Percentiles rank a stretch among this genome's conserved stretches.
These are phyloP conservation scores for Melipona beecheii DNA, from an alignment of 2,888 invertebrate species.

Conservation along the genomic window DNA sequence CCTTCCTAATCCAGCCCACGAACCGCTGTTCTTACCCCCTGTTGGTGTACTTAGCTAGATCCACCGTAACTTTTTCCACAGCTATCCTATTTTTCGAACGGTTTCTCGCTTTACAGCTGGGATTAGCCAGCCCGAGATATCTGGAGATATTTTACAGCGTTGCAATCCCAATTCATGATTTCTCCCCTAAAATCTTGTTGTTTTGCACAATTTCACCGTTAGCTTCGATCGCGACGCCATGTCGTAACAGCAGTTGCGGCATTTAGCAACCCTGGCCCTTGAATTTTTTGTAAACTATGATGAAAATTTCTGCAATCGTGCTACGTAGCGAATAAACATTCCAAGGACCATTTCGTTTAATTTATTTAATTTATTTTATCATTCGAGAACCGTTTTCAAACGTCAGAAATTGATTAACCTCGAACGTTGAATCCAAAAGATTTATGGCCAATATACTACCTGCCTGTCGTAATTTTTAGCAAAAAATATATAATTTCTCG, in stretches of 20 bases:
- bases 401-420: too few species aligned
- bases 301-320: too few species aligned
- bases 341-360: too few species aligned
- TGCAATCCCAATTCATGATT: neutral
- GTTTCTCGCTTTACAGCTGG: neutral
- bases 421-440: too few species aligned
- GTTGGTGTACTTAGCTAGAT: neutral
- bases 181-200: neutral
- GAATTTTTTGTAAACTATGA: neutral
- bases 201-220: neutral
- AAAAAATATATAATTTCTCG: too few species aligned
- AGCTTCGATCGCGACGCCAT: neutral
- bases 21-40: constrained; percentile 20
- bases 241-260: neutral
- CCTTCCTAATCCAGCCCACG: constrained; percentile 34
- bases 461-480: too few species aligned
- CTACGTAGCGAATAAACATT: too few species aligned
- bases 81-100: constrained; percentile 16
- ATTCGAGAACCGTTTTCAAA: too few species aligned
- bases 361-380: too few species aligned
- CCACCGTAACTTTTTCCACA: constrained; percentile 18
- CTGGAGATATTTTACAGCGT: neutral
- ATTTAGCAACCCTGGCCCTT: neutral
- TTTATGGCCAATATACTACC: too few species aligned
- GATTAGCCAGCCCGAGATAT: neutral